Conservation (phyloP, 2,888 invertebrate genomes). For the Drosophila bunnanda region DNA sequence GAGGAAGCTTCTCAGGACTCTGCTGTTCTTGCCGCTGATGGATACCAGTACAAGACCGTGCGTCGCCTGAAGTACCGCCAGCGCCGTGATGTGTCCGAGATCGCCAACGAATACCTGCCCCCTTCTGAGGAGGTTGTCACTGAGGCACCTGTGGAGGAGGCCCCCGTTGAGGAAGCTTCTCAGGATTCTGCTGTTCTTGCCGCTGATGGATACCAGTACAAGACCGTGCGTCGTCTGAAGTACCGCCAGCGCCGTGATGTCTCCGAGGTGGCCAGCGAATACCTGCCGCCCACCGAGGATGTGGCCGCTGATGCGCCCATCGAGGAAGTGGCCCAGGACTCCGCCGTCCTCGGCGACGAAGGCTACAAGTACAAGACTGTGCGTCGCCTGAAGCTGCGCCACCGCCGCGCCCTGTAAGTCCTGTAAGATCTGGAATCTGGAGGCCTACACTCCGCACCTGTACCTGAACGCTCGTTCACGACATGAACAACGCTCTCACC, state of each 20-base stretch:
- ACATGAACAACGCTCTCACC: constrained; percentile 49
- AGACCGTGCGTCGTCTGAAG: constrained; percentile 74
- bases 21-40: too few relatives aligned
- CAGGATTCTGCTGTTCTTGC: constrained; percentile 53
- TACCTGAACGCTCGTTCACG: constrained; percentile 58
- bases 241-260: constrained; percentile 76
- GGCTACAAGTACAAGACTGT: constrained; percentile 78
- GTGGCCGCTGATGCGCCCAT: constrained; percentile 29
- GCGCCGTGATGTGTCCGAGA: constrained; percentile 69
- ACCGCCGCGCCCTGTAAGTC: constrained; percentile 72
- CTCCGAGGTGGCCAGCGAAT: constrained; percentile 62
- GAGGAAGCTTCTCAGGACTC: too few relatives aligned
- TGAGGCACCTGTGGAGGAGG: constrained; percentile 51
- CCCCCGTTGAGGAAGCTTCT: constrained; percentile 29
- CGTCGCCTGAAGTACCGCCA: constrained; percentile 71
- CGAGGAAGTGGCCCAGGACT: constrained; percentile 53
- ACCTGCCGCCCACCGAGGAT: constrained; percentile 67
- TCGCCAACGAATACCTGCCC: constrained; percentile 71
- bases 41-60: constrained; percentile 72
- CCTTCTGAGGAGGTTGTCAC: constrained; percentile 46
- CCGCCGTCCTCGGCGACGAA: constrained; percentile 59
- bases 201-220: constrained; percentile 70
- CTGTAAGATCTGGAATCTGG: constrained; percentile 8
- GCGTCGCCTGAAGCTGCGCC: constrained; percentile 74
- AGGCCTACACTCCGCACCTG: background rate